Conservation (phyloP, 2,113 vertebrate species). For the Ariopsis seemanni region DNA sequence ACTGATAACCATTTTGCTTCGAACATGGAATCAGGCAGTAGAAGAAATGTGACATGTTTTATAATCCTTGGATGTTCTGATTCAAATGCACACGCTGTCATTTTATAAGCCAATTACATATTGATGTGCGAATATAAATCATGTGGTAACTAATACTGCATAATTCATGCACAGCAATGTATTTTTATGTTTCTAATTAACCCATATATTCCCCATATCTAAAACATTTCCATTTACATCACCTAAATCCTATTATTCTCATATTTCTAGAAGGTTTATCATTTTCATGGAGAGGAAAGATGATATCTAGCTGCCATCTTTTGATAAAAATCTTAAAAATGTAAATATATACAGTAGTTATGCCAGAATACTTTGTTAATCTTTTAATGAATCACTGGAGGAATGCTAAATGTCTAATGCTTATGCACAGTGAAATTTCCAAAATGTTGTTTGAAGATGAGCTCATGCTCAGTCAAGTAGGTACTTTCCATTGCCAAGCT, state of each 20-base stretch:
- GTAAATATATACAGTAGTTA: conserved; percentile 3
- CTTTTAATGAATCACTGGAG: conserved; percentile 40
- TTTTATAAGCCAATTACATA: conserved; percentile 34
- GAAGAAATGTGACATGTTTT: conserved; percentile 40
- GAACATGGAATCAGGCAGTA: conserved; percentile 42
- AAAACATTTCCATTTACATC: conserved; percentile 28
- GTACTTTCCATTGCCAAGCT: conserved; percentile 4
- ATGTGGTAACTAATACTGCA: conserved; percentile 36
- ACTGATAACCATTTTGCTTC: conserved; percentile 40
- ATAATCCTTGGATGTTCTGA: conserved; percentile 44
- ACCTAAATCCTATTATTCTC: conserved; percentile 42
- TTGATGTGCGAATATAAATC: conserved; percentile 27
- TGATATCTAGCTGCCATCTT: conserved; percentile 36
- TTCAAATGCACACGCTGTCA: conserved; percentile 39
- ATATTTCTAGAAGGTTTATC: conserved; percentile 26
- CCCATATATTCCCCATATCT: conserved; percentile 11
- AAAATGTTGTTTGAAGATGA: not conserved
- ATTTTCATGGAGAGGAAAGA: conserved; percentile 37
- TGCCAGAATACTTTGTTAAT: conserved; percentile 8
- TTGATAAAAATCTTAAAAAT: conserved; percentile 33
- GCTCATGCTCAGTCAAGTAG: conserved; percentile 4
- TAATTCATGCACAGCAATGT: conserved; percentile 39
- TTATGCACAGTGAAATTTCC: not conserved
- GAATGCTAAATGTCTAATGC: conserved; percentile 18
- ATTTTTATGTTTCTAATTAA: conserved; percentile 44